Evolutionary conservation across 30 jellyfish, hydroid and myxozoan species (phyloP).

Genomic region (Cassiopea xamachana): DNA sequence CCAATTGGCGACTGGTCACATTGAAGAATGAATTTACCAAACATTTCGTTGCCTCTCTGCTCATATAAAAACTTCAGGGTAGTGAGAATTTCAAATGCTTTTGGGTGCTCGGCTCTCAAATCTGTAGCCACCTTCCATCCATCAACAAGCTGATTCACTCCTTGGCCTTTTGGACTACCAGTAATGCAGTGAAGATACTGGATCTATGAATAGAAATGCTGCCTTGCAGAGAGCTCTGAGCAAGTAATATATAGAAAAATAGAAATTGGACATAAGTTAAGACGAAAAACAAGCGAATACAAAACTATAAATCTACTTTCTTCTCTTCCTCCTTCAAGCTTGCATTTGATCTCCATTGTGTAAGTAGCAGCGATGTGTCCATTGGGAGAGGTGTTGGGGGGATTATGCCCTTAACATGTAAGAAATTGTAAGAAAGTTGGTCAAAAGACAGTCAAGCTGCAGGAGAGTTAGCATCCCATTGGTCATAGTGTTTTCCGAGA

Average conservation of each 20-base stretch:
- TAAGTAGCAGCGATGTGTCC: too few species aligned
- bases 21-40: slow-evolving; percentile 60
- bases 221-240: neutral
- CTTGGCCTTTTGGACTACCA: slow-evolving; percentile 41
- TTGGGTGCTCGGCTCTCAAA: slow-evolving; percentile 58
- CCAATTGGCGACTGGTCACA: slow-evolving; percentile 64
- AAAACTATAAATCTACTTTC: too few species aligned
- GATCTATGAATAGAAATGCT: slow-evolving; percentile 32
- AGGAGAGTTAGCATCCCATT: too few species aligned
- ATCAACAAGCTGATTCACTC: slow-evolving; percentile 73
- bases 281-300: too few species aligned
- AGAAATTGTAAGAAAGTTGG: too few species aligned
- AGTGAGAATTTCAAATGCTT: slow-evolving; percentile 51
- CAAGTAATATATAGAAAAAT: neutral
- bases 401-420: too few species aligned
- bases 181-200: slow-evolving; percentile 78
- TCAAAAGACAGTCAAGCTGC: too few species aligned
- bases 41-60: slow-evolving; percentile 70
- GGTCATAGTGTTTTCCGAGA: too few species aligned
- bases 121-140: slow-evolving; percentile 73
- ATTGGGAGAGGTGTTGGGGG: too few species aligned
- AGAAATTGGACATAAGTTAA: neutral
- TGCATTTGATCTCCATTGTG: too few species aligned
- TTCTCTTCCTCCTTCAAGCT: too few species aligned
- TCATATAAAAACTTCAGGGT: slow-evolving; percentile 53